Evolutionary conservation across 2,888 invertebrate genomes (phyloP), one percentile per base, ranked within the genome.

Genomic region (Aethes cnicana): DNA sequence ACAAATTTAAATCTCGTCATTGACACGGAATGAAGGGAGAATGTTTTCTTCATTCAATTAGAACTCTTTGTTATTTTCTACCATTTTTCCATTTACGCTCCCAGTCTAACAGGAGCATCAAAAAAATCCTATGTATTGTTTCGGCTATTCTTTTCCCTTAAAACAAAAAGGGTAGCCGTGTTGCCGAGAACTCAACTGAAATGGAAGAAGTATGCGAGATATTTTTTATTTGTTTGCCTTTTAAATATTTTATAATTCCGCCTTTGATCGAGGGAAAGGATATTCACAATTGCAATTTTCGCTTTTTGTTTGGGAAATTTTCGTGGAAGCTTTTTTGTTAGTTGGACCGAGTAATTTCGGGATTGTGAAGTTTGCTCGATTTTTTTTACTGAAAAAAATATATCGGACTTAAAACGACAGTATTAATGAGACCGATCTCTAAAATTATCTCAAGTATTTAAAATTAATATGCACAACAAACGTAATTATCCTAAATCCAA

Each of bases 161-260:
- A 54, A 61, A 66, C 62, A 68, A 66, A 75, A 84, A 78, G 86
- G 86, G 82, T 82, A 80, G 73, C 61, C 67, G 67, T 62, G 74
- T 77, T 73, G 66, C 74, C 77, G 76, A 77, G 81, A 75, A 72
- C 68, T 61, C 56, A 69, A 70, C 72, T 72, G 68, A 64, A 77
- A 77, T 68, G 72, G 39, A 59, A 56, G 67, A 78, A 80, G 77
- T 79, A 84, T 83, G 78, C 74, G 57, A 61, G 62, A 58, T 56
- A 54, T 62, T 61, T 67, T 69, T 70, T 65, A 58, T 66, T 64
- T 62, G 61, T 63, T 66, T 69, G 61, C 62, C 68, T 72, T 70
- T 64, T 58, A 67, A 73, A 70, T 69, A 69, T 70, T 77, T 72
- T 62, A 62, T 69, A 77, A 75, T 74, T 74, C 74, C 64, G 64